A percentile compares a stretch with the other conserved stretches of the same genome.
Conservation (phyloP, 1,140 invertebrate species). For the Rhyzopertha dominica region DNA sequence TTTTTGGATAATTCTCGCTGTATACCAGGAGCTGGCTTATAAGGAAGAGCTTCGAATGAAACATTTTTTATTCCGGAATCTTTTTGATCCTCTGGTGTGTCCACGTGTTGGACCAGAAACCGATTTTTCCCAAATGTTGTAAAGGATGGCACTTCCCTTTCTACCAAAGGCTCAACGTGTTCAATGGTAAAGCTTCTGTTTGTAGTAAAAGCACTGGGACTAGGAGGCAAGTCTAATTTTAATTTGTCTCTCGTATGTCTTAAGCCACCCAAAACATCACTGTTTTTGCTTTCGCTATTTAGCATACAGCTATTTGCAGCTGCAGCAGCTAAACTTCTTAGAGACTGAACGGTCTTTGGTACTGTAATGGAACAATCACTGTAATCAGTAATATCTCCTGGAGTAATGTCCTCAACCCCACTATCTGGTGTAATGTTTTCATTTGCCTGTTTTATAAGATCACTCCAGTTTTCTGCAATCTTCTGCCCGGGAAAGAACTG, state of each 20-base stretch:
- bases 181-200: constrained; percentile 34
- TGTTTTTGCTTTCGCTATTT: constrained; percentile 13
- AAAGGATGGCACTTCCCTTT: constrained; percentile 40
- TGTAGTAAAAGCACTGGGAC: constrained; percentile 44
- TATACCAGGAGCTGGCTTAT: constrained; percentile 31
- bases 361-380: constrained; percentile 20
- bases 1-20: too few relatives aligned
- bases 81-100: constrained; percentile 34
- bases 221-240: constrained; percentile 62
- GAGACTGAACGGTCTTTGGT: constrained; percentile 20
- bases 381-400: constrained; percentile 43
- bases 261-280: constrained; percentile 56
- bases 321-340: constrained; percentile 36
- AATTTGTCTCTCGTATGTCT: constrained; percentile 66
- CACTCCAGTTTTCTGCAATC: constrained; percentile 29
- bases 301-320: constrained; percentile 27
- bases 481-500: constrained; percentile 64
- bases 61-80: constrained; percentile 31
- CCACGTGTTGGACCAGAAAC: constrained; percentile 44
- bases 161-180: constrained; percentile 29
- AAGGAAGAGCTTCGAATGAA: constrained; percentile 42
- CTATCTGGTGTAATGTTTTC: constrained; percentile 53
- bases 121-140: constrained; percentile 43
- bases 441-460: constrained; percentile 22
- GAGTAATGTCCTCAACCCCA: constrained; percentile 54